A percentile compares a stretch with the other conserved stretches of the same genome.
Evolutionary conservation across 2,888 invertebrate species (phyloP).

Genomic region (Platycheirus albimanus): DNA sequence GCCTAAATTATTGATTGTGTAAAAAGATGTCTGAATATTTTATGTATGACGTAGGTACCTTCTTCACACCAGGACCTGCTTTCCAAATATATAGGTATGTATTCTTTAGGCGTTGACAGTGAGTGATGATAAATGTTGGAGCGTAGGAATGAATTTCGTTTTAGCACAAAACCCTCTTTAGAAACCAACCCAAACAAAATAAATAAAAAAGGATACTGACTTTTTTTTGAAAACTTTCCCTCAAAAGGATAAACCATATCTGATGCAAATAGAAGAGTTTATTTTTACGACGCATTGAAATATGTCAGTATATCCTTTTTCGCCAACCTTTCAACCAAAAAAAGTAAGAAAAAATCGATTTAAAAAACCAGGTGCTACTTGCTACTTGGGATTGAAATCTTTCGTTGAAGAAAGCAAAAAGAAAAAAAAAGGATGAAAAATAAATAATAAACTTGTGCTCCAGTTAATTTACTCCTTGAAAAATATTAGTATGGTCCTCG

Average conservation of each 20-base stretch:
- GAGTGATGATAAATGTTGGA: constrained; percentile 48
- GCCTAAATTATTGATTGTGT: constrained; percentile 64
- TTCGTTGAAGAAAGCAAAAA: not conserved
- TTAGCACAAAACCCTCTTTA: not conserved
- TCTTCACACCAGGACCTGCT: constrained; percentile 17
- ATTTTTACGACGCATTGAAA: too few relatives aligned
- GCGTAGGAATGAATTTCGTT: not conserved
- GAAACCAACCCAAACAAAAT: not conserved
- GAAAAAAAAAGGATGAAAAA: not conserved
- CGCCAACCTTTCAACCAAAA: too few relatives aligned
- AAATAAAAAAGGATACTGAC: not conserved
- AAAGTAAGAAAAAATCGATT: constrained; percentile 44
- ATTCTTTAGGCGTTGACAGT: constrained; percentile 39
- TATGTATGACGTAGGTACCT: constrained; percentile 11
- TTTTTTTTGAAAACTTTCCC: not conserved
- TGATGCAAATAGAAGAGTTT: constrained; percentile 11
- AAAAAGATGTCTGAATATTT: constrained; percentile 61
- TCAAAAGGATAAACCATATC: not conserved
- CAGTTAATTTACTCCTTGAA: constrained; percentile 67
- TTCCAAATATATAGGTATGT: not conserved
- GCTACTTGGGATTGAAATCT: too few relatives aligned
- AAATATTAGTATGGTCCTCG: constrained; percentile 47
- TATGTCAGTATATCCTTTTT: constrained; percentile 9
- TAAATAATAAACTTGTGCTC: constrained; percentile 55
- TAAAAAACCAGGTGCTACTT: constrained; percentile 54